phyloP scores from a whole-genome alignment of 2,797 vertebrate genomes.

The Pangasius sanitwongsei region DNA sequence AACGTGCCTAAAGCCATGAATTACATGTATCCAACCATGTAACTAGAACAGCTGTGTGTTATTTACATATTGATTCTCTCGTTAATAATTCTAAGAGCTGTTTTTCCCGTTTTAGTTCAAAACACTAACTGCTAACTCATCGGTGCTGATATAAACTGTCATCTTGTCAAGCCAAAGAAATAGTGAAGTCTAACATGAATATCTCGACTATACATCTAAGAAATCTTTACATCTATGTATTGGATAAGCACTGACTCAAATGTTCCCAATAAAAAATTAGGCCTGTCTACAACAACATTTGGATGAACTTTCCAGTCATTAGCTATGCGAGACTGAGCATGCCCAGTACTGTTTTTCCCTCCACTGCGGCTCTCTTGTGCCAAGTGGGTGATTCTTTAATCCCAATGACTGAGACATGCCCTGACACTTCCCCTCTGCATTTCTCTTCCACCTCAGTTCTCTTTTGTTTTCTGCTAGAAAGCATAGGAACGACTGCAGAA shows the following conservation, averaged over 20 bases:
- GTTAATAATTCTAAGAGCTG: neutral
- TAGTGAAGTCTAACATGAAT: neutral
- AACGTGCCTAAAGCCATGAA: neutral
- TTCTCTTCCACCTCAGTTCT: neutral
- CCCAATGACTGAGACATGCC: slow-evolving; percentile 12
- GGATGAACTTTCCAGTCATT: neutral
- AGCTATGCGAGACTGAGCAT: slow-evolving; percentile 23
- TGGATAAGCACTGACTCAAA: neutral
- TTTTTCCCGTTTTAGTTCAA: neutral
- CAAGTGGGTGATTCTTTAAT: slow-evolving; percentile 21
- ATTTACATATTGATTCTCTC: neutral
- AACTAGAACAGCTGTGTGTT: neutral
- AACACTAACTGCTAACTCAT: neutral
- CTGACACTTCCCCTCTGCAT: slow-evolving; percentile 13
- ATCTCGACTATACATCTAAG: neutral
- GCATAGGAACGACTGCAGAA: neutral
- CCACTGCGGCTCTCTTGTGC: neutral
- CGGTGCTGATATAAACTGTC: neutral
- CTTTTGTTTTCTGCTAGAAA: neutral
- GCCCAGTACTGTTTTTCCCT: neutral
- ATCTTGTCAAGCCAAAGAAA: neutral
- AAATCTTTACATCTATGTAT: neutral
- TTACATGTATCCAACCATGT: neutral
- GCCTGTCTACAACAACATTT: neutral
- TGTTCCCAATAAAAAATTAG: neutral